Evolutionary conservation across 2,113 vertebrate genomes (phyloP), one percentile per base, ranked within the genome.

Genomic region (Bos indicus): DNA sequence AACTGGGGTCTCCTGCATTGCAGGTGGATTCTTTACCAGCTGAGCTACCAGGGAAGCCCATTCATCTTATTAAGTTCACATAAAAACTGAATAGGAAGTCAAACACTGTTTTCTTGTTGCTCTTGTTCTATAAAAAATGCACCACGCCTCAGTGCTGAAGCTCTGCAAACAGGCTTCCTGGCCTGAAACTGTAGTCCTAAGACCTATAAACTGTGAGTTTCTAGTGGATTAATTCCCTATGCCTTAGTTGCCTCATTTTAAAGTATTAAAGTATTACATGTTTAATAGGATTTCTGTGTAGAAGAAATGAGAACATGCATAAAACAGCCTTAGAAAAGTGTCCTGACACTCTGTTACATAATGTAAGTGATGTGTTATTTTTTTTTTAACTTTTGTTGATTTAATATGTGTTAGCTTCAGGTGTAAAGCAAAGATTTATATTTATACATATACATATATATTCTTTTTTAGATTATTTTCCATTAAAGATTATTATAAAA

Each of bases 131-230:
- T 46, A 9, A 93, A 80, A 51, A 54, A 36, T 12, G 9, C 1
- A 46, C 4, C 46, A 21, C 2, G 2, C 10, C 23, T 87, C 56
- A 26, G 9, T 23, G 7, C 14, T 16, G 57, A 28, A 33, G 7
- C 30, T 94, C 23, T 36, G 5, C 25, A 21, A 16, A 1, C 4
- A 82, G 14, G 28, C 6, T 46, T 86, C 26, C 52, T 95, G 7
- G 4, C 5, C 25, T 51, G 6, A 16, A 57, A 74, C 30, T 3
- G 21, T 33, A 0, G 3, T 12, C 6, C 19, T 60, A 30, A 0
- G 5, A 13, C 40, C 26, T 91, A 88, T 51, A 28, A 60, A 67
- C 14, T 86, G 14, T 3, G 17, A 88, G 5, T 67, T 48, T 5
- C 11, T 62, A 14, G 12, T 60, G 52, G 62, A 21, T 92, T 17